Percentiles rank a stretch among this genome's conserved stretches.
phyloP scores from a whole-genome alignment of 2,888 invertebrate species.

The Drosophila emarginata region DNA sequence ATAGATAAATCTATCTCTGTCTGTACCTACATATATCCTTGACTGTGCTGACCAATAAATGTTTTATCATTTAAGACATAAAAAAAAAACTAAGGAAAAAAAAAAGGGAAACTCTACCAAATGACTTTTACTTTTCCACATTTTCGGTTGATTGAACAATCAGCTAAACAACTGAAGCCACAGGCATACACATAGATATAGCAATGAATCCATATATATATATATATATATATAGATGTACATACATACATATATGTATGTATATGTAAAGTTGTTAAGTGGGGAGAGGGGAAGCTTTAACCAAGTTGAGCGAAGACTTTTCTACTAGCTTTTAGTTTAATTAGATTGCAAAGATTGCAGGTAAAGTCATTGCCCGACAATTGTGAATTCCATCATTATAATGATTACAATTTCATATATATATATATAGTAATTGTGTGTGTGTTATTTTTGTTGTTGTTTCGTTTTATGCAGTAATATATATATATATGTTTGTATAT shows the following conservation, averaged over 20 bases:
- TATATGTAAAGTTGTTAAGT: too few relatives aligned
- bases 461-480: conserved; percentile 41
- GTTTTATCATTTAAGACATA: neutral
- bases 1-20: neutral
- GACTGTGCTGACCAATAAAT: neutral
- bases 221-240: neutral
- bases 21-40: neutral
- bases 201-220: neutral
- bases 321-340: neutral
- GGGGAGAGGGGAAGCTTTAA: neutral
- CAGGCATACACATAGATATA: neutral
- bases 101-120: conserved; percentile 44
- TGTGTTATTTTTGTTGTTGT: conserved; percentile 1
- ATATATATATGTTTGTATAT: conserved; percentile 21
- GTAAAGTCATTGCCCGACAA: conserved; percentile 15
- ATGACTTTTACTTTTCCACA: conserved; percentile 45
- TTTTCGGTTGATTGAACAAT: conserved; percentile 19
- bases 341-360: conserved; percentile 8
- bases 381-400: conserved; percentile 16
- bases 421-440: neutral
- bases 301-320: neutral
- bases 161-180: conserved; percentile 8
- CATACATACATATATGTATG: neutral
- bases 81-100: neutral
- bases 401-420: conserved; percentile 13